Evolutionary conservation across 2,797 vertebrate species (phyloP), one percentile per base, ranked within the genome.

Genomic region (Halcyon badia): DNA sequence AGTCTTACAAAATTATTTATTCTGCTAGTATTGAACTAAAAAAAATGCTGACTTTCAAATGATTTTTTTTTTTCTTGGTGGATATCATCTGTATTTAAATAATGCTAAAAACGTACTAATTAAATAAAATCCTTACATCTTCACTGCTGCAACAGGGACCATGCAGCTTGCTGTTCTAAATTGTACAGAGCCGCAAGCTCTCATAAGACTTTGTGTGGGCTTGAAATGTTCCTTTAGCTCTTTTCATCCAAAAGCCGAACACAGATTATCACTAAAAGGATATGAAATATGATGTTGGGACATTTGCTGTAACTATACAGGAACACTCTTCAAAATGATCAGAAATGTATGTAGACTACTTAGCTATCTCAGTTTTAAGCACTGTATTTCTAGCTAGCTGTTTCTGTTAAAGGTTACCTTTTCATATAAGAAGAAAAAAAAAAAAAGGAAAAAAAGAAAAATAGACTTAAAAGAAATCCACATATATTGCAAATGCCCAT

Each of bases 191-290:
- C 71, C 64, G 2, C 1, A 1, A 95, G 79, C 62, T 90, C 80
- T 90, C 0, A 0, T 77, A 49, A 94, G 72, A 90, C 66, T 89
- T 70, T 61, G 56, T 46, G 89, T 83, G 83, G 81, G 90, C 39
- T 83, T 80, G 57, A 94, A 89, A 75, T 69, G 64, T 73, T 92
- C 73, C 76, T 84, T 76, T 17, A 83, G 87, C 77, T 69, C 82
- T 81, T 41, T 87, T 57, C 75, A 89, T 69, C 48, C 90, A 73
- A 94, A 87, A 89, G 33, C 37, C 21, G 37, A 92, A 44, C 22
- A 33, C 26, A 83, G 56, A 61, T 65, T 41, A 72, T 64, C 70
- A 58, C 72, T 81, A 44, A 91, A 89, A 75, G 25, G 22, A 28
- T 88, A 46, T 30, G 33, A 89, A 85, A 73, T 65, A 71, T 33